Evolutionary conservation across 2,113 vertebrate genomes (phyloP).

Genomic region (Maccullochella peelii): DNA sequence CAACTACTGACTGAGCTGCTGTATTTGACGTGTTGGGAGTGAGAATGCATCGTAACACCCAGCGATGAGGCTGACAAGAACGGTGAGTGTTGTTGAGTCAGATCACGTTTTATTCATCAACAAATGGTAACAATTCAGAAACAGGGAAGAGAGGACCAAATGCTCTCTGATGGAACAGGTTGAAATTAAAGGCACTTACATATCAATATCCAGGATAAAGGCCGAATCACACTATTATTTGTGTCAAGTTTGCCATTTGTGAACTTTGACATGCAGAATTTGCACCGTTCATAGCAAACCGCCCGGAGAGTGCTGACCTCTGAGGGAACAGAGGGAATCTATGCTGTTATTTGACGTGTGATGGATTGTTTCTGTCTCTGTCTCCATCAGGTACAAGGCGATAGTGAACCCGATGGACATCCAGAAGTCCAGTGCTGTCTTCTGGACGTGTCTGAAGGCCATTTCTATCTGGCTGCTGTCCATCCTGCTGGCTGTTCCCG

Average conservation of each 20-base stretch:
- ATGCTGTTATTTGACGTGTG: no score
- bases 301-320: no score
- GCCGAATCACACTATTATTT: no score
- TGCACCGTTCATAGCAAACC: no score
- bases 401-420: constrained; percentile 98
- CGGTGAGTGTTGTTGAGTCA: background rate
- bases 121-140: background rate
- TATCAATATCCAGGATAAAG: no score
- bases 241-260: no score
- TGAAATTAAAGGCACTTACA: no score
- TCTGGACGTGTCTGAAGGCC: constrained; percentile 91
- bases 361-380: constrained; percentile 22
- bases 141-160: background rate
- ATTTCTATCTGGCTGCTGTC: constrained; percentile 92
- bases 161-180: background rate
- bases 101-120: background rate
- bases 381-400: constrained; percentile 90
- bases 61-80: background rate
- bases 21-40: no score
- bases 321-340: no score
- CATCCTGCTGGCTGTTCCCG: constrained; percentile 89
- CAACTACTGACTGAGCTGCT: no score
- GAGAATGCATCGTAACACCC: no score
- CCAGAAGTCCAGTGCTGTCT: constrained; percentile 89
- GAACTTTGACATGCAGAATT: no score